Evolutionary conservation across 1,140 invertebrate species (phyloP).

Genomic region (Pectinophora gossypiella): DNA sequence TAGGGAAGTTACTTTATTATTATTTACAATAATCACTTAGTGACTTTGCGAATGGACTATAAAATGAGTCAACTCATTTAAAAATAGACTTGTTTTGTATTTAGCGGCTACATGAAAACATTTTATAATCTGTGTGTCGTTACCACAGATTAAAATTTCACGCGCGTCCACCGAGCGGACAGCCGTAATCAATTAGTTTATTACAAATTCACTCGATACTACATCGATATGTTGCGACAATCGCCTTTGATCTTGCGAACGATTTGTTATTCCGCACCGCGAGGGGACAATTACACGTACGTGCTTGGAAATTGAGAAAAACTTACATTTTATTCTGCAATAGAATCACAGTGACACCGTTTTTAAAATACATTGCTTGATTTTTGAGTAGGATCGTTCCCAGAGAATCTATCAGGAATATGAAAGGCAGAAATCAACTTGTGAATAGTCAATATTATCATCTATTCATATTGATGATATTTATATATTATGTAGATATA

Average conservation of each 20-base stretch:
- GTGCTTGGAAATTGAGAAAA: constrained; percentile 40
- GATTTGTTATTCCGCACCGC: constrained; percentile 59
- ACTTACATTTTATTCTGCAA: background rate
- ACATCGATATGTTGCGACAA: constrained; percentile 37
- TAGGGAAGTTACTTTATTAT: no score
- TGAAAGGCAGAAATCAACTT: no score
- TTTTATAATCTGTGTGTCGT: background rate
- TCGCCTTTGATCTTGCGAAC: constrained; percentile 61
- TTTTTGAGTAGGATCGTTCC: no score
- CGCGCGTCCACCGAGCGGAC: constrained; percentile 24
- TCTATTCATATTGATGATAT: no score
- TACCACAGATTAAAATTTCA: constrained; percentile 42
- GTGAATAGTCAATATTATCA: no score
- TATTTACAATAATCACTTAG: no score
- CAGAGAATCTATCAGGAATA: no score
- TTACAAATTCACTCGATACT: constrained; percentile 47
- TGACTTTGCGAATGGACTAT: no score
- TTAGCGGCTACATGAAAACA: background rate
- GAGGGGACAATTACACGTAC: constrained; percentile 59
- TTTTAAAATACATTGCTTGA: no score
- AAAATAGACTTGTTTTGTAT: background rate
- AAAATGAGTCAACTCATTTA: no score
- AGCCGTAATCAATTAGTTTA: constrained; percentile 48
- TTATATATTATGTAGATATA: no score
- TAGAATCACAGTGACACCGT: no score